Base-by-base conservation (phyloP, 1,140 invertebrate genomes). In the Reticulitermes speratus region DNA sequence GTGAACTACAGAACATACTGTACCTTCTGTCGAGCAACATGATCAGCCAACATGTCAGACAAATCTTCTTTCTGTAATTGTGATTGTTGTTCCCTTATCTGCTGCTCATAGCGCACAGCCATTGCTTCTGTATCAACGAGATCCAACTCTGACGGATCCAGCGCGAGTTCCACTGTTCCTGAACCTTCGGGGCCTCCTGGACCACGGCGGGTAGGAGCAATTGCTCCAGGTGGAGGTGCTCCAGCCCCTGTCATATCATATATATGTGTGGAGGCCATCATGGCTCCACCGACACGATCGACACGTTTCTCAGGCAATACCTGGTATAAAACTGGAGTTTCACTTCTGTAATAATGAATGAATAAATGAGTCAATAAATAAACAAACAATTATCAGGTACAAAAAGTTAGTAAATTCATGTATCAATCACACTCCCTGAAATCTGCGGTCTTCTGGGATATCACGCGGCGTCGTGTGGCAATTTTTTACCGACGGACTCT, bases 241-340 rank as follows among this genome's bases (percentile, higher is more conserved):
- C 91, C 91, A 23, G 94, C 94, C 23, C 93, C 93, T 48, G 93
- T 92, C 91, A 99, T 94, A 90, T 99, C 98, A 91, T 99, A 99
- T 0, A 98, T 96, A 91, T 99, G 98, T 0, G 97, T 98, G 25
- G 98, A 99, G 11, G 96, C 98, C 98, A 99, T 99, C 98, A 99
- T 99, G 89, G 98, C 96, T 16, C 94, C 95, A 21, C 97, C 97
- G 85, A 99, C 94, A 86, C 95, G 93, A 85, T 98, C 97, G 16
- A 96, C 95, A 85, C 98, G 95, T 90, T 98, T 97, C 92, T 99
- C 99, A 45, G 98, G 98, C 85, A 99, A 90, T 83, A 99, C 96
- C 88, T 97, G 98, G 90, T 98, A 99, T 25, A 99, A 91, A 2
- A 96, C 95, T 44, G 98, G 98, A 2, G 97, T 98, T 88, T 98